A percentile compares a stretch with the other conserved stretches of the same genome.
These are phyloP conservation scores for Pteropus rufus DNA, from an alignment of 2,797 vertebrate genomes.

Conservation along the genomic window DNA sequence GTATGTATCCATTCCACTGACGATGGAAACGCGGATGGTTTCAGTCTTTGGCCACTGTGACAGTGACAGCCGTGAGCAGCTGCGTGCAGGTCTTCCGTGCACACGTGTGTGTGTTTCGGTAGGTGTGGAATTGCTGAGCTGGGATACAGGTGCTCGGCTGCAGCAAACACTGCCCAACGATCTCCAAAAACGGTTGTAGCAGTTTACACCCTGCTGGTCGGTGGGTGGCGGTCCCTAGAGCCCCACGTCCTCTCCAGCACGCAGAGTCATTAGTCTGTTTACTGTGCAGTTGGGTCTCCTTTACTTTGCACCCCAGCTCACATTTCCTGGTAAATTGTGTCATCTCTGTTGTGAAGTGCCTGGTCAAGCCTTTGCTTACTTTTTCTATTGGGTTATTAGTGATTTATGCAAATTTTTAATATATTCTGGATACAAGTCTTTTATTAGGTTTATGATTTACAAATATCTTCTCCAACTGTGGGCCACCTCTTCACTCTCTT, in stretches of 20 bases:
- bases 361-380: not conserved
- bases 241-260: not conserved
- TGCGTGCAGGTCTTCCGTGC: not conserved
- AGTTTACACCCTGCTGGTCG: not conserved
- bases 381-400: not conserved
- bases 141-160: not conserved
- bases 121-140: not conserved
- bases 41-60: not conserved
- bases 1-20: not conserved
- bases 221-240: not conserved
- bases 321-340: not conserved
- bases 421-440: not conserved
- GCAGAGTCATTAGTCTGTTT: not conserved
- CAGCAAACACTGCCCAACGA: not conserved
- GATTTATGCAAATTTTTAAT: not conserved
- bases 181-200: not conserved
- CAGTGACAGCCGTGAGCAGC: not conserved
- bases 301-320: not conserved
- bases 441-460: not conserved
- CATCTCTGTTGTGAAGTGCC: not conserved
- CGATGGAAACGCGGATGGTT: not conserved
- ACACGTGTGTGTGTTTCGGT: not conserved
- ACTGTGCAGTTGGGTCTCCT: not conserved
- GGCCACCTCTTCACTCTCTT: not conserved
- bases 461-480: not conserved